Conservation (phyloP, 2,888 invertebrate genomes). For the Lapara coniferarum region DNA sequence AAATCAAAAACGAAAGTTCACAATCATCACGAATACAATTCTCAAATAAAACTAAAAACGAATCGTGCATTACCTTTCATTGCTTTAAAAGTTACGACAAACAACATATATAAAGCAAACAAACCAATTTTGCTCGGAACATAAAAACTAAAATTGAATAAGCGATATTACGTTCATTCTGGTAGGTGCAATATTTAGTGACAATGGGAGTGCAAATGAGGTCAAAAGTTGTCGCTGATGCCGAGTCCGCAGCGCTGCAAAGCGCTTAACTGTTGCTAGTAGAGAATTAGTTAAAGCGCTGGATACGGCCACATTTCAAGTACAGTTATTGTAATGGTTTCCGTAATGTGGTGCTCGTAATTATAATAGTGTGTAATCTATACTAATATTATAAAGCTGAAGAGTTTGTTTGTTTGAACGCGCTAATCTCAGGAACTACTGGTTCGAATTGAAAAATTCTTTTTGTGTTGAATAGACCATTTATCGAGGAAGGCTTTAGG, state of each 20-base stretch:
- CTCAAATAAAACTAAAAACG: neutral
- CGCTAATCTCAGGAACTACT: too few relatives aligned
- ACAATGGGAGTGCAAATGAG: conserved; percentile 57
- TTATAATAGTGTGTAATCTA: too few relatives aligned
- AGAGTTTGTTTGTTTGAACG: too few relatives aligned
- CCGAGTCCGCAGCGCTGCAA: conserved; percentile 44
- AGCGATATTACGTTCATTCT: conserved; percentile 45
- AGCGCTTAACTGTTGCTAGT: conserved; percentile 50
- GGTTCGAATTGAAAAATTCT: too few relatives aligned
- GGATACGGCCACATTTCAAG: conserved; percentile 10
- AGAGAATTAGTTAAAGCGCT: conserved; percentile 29
- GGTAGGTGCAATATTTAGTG: conserved; percentile 46
- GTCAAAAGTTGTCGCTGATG: conserved; percentile 52
- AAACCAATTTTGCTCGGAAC: neutral
- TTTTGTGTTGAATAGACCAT: too few relatives aligned
- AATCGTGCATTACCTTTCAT: neutral
- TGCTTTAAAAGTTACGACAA: neutral
- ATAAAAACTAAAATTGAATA: conserved; percentile 34
- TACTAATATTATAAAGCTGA: too few relatives aligned
- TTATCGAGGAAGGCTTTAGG: too few relatives aligned
- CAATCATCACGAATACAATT: too few relatives aligned
- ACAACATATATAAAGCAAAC: conserved; percentile 1
- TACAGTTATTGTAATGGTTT: neutral
- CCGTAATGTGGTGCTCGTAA: too few relatives aligned
- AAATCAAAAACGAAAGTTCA: too few relatives aligned